These are phyloP conservation scores for Montipora capricornis DNA, from an alignment of 64 coral and sea anemone species.

Conservation along the genomic window DNA sequence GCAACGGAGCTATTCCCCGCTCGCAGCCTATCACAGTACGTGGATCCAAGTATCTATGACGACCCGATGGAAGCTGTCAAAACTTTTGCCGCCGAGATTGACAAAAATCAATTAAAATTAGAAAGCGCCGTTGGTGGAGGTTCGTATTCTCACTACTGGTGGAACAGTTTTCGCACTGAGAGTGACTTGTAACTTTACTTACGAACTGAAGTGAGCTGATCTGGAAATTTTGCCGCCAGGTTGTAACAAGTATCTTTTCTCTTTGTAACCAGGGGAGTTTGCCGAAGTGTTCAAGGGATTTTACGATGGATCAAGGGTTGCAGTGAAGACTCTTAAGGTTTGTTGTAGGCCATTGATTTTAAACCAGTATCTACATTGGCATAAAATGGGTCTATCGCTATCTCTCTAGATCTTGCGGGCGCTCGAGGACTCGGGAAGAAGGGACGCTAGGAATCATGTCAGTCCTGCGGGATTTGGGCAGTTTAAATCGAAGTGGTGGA, in stretches of 20 bases:
- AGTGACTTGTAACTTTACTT: too few relatives aligned
- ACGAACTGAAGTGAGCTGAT: too few relatives aligned
- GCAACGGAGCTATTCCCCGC: constrained; percentile 53
- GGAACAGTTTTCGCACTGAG: too few relatives aligned
- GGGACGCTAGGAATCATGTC: too few relatives aligned
- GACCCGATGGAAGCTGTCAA: constrained; percentile 75
- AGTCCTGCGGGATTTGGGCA: too few relatives aligned
- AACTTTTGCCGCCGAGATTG: constrained; percentile 79
- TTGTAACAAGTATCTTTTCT: neutral
- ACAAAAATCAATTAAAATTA: constrained; percentile 54
- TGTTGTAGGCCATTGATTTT: neutral
- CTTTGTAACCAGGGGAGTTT: constrained; percentile 79
- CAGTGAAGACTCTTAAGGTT: constrained; percentile 94
- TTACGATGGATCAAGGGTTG: constrained; percentile 55
- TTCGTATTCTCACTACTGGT: neutral
- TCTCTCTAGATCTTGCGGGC: neutral
- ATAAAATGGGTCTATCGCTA: too few relatives aligned
- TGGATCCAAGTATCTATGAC: constrained; percentile 92
- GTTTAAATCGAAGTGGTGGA: neutral
- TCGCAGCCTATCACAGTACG: constrained; percentile 70
- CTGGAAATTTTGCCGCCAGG: too few relatives aligned
- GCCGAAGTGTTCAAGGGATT: constrained; percentile 89
- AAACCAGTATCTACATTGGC: too few relatives aligned
- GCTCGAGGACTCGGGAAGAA: too few relatives aligned
- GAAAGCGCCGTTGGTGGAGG: constrained; percentile 86